phyloP scores from a whole-genome alignment of 2,113 vertebrate species.

The Solea solea region DNA sequence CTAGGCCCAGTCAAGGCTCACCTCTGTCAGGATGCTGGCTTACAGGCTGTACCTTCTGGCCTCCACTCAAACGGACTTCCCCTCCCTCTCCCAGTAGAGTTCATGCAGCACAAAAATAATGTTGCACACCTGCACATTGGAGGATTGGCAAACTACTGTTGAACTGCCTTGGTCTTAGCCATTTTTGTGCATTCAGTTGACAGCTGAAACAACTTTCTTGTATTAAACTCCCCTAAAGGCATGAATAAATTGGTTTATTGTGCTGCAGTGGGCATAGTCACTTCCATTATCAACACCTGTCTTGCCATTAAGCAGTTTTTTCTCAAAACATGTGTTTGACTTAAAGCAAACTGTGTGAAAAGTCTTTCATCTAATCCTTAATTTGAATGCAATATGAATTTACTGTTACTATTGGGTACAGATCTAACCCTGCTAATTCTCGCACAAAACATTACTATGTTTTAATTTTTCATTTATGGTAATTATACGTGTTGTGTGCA shows the following conservation, averaged over 20 bases:
- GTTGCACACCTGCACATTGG: slow-evolving; percentile 54
- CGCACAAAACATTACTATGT: not conserved
- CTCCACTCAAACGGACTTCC: slow-evolving; percentile 43
- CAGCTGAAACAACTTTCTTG: slow-evolving; percentile 64
- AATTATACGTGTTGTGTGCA: not conserved
- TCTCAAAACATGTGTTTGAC: slow-evolving; percentile 8
- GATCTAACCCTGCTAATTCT: not conserved
- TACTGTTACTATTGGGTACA: not conserved
- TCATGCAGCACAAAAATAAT: slow-evolving; percentile 28
- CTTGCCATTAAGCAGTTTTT: slow-evolving; percentile 16
- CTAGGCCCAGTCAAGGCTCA: slow-evolving; percentile 34
- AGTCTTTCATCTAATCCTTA: not conserved
- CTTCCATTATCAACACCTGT: slow-evolving; percentile 31
- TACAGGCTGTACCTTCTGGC: slow-evolving; percentile 55
- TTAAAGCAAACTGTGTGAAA: slow-evolving; percentile 8
- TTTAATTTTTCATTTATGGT: not conserved
- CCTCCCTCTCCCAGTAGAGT: slow-evolving; percentile 18
- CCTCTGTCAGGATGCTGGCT: slow-evolving; percentile 61
- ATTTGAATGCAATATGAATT: not conserved
- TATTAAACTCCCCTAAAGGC: slow-evolving; percentile 46
- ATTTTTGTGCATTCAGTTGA: slow-evolving; percentile 59
- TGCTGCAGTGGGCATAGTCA: slow-evolving; percentile 22
- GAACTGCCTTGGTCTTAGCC: slow-evolving; percentile 40
- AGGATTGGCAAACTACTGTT: slow-evolving; percentile 59
- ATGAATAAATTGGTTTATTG: slow-evolving; percentile 46